A percentile compares a stretch with the other conserved stretches of the same genome.
These are phyloP conservation scores for Reticulitermes speratus DNA, from an alignment of 1,140 invertebrate genomes.

Conservation along the genomic window DNA sequence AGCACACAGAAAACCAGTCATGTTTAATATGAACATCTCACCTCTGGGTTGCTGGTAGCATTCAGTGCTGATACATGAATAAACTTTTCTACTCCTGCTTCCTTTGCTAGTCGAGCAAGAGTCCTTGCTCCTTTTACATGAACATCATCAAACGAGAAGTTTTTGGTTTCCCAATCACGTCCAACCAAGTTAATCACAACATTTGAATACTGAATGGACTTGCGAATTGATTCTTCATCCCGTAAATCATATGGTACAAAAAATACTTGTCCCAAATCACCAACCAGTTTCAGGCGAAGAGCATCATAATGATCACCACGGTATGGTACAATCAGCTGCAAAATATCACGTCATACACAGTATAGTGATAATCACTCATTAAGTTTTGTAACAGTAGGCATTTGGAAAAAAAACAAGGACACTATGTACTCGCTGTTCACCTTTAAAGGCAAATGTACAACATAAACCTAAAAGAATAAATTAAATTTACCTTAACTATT, in stretches of 20 bases:
- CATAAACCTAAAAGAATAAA: too few relatives aligned
- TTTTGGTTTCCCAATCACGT: conserved; percentile 87
- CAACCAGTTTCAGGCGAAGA: conserved; percentile 74
- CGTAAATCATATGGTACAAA: conserved; percentile 82
- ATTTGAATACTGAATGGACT: conserved; percentile 92
- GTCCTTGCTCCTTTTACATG: conserved; percentile 70
- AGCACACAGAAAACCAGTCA: background rate
- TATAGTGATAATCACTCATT: background rate
- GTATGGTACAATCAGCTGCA: conserved; percentile 89
- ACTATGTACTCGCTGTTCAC: too few relatives aligned
- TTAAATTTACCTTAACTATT: too few relatives aligned
- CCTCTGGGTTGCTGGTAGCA: conserved; percentile 61
- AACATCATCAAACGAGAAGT: conserved; percentile 81
- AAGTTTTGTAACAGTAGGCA: too few relatives aligned
- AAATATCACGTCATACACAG: conserved; percentile 39
- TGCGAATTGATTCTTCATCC: conserved; percentile 86
- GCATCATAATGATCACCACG: conserved; percentile 81
- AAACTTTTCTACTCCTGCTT: conserved; percentile 78
- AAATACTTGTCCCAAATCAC: conserved; percentile 95
- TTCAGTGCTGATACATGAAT: conserved; percentile 84
- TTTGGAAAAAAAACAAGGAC: too few relatives aligned
- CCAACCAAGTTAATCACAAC: conserved; percentile 97
- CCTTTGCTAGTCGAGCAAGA: conserved; percentile 71
- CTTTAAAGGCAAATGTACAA: too few relatives aligned
- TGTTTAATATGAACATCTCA: conserved; percentile 37